Percentiles rank a stretch among this genome's conserved stretches.
phyloP scores from a whole-genome alignment of 2,113 vertebrate genomes.

The Misgurnus mizolepis region DNA sequence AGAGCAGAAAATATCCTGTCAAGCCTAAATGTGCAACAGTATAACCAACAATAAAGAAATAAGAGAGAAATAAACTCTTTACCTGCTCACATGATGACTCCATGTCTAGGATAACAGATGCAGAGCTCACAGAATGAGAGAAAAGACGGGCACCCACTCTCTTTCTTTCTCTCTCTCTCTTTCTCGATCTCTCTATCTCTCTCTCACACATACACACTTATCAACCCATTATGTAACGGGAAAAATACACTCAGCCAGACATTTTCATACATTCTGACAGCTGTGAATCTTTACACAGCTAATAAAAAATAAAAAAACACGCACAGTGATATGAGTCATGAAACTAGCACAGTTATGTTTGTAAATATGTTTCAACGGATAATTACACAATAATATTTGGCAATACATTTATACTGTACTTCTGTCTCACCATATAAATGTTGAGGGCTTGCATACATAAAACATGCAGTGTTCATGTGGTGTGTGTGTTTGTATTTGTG shows the following conservation, averaged over 20 bases:
- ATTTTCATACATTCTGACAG: too few species aligned
- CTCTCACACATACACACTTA: constrained; percentile 48
- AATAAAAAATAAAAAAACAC: constrained; percentile 7
- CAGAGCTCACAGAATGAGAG: neutral
- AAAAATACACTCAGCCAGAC: too few species aligned
- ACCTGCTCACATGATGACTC: constrained; percentile 24
- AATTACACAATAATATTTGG: too few species aligned
- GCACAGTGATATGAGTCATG: constrained; percentile 30
- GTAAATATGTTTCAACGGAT: too few species aligned
- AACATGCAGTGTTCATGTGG: neutral
- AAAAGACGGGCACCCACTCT: constrained; percentile 7
- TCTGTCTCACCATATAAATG: neutral
- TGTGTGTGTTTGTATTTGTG: neutral
- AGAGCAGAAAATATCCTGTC: neutral
- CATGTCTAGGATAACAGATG: neutral
- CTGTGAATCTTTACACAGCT: too few species aligned
- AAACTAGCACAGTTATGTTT: too few species aligned
- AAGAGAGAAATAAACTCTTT: neutral
- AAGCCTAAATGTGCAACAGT: neutral
- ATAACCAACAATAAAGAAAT: neutral
- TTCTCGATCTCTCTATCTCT: constrained; percentile 42
- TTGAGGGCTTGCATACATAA: neutral
- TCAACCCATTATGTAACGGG: constrained; percentile 12
- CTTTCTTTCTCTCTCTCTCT: constrained; percentile 20
- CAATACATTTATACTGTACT: too few species aligned